These are phyloP conservation scores for Muscidifurax raptorellus DNA, from an alignment of 1,140 invertebrate species.

Conservation along the genomic window DNA sequence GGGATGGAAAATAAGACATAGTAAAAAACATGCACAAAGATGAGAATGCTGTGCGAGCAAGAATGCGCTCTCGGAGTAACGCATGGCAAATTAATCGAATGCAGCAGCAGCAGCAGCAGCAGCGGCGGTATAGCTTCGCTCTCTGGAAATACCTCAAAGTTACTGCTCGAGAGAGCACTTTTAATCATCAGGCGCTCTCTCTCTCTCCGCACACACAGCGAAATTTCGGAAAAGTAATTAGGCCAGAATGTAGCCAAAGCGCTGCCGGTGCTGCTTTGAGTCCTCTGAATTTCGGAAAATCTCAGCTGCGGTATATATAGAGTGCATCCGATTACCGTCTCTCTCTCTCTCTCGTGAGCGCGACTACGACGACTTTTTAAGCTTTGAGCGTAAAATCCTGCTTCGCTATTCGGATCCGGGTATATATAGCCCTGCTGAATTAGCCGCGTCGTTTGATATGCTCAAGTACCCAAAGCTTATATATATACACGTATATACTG, in stretches of 20 bases:
- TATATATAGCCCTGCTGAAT: too few relatives aligned
- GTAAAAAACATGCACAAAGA: too few relatives aligned
- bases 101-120: background rate
- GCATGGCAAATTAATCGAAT: conserved; percentile 11
- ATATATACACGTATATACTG: background rate
- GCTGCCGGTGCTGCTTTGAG: background rate
- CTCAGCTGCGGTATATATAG: background rate
- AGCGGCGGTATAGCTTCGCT: background rate
- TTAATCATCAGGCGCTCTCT: conserved; percentile 1
- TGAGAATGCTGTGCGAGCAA: background rate
- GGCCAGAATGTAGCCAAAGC: background rate
- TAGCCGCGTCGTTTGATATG: conserved; percentile 16
- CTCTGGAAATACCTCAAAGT: conserved; percentile 2
- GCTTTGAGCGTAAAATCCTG: too few relatives aligned
- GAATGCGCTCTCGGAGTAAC: background rate
- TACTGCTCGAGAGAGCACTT: conserved; percentile 1
- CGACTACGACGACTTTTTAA: too few relatives aligned
- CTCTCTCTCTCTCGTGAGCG: too few relatives aligned
- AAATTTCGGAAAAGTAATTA: background rate
- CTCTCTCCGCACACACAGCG: background rate
- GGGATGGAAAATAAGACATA: too few relatives aligned
- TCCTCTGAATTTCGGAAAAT: background rate
- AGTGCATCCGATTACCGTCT: background rate
- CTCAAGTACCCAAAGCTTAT: background rate
- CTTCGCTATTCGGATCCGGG: too few relatives aligned